These are phyloP conservation scores for Phyllostomus discolor DNA, from an alignment of 2,113 vertebrate genomes.

Conservation along the genomic window DNA sequence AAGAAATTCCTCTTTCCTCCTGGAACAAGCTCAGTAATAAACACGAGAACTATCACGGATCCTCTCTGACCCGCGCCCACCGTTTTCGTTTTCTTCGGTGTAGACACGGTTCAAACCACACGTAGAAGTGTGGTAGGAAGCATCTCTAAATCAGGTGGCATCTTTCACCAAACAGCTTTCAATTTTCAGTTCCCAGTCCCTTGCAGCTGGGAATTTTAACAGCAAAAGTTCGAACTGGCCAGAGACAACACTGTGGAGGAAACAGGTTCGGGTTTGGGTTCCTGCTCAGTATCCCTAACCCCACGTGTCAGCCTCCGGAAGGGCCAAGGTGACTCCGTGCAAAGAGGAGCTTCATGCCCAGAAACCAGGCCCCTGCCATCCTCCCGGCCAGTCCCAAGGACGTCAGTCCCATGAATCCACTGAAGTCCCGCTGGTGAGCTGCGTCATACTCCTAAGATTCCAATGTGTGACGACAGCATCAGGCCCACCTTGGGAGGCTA, in stretches of 20 bases:
- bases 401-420: background rate
- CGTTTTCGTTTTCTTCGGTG: background rate
- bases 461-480: background rate
- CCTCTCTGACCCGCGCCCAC: background rate
- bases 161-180: background rate
- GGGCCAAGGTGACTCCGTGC: background rate
- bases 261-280: background rate
- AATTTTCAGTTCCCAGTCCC: background rate
- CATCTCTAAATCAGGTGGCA: background rate
- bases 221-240: background rate
- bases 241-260: background rate
- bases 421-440: background rate
- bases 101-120: background rate
- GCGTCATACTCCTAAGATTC: background rate
- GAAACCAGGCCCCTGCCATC: background rate
- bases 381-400: background rate
- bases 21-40: background rate
- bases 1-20: background rate
- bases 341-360: background rate
- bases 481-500: background rate
- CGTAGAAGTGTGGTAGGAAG: background rate
- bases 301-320: background rate
- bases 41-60: background rate
- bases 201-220: background rate
- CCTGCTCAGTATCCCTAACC: background rate